A percentile compares a stretch with the other conserved stretches of the same genome.
These are phyloP conservation scores for Trachelus tabidus DNA, from an alignment of 2,888 invertebrate species.

Conservation along the genomic window DNA sequence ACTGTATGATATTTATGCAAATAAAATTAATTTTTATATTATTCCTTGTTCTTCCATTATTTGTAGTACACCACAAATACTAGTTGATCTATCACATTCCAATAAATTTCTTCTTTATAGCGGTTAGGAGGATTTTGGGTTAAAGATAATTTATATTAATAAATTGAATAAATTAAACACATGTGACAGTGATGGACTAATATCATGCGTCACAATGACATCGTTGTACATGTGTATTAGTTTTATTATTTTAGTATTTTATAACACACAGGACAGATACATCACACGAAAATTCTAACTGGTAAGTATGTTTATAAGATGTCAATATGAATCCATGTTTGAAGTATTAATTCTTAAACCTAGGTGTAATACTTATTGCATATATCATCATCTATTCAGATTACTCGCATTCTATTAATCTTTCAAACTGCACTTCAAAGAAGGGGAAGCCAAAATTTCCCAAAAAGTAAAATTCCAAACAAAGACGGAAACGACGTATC, in stretches of 20 bases:
- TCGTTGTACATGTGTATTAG: background rate
- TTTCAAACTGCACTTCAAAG: background rate
- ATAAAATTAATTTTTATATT: slow-evolving; percentile 44
- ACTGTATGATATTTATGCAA: slow-evolving; percentile 47
- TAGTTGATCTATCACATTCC: background rate
- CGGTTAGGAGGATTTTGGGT: background rate
- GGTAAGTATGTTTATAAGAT: slow-evolving; percentile 53
- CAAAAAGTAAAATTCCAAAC: background rate
- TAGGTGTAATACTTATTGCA: slow-evolving; percentile 44
- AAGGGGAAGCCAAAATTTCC: background rate
- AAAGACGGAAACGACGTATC: background rate
- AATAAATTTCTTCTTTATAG: background rate
- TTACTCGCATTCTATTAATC: slow-evolving; percentile 9
- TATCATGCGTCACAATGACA: background rate
- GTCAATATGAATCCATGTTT: slow-evolving; percentile 50
- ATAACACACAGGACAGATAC: slow-evolving; percentile 57
- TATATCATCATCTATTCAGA: background rate
- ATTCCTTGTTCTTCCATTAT: slow-evolving; percentile 4
- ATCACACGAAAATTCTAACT: slow-evolving; percentile 59
- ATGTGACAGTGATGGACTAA: background rate
- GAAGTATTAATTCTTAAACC: slow-evolving; percentile 47
- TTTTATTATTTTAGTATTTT: slow-evolving; percentile 57
- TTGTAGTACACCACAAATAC: background rate
- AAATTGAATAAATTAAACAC: slow-evolving; percentile 1
- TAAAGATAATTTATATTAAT: background rate